phyloP scores from a whole-genome alignment of 2,888 invertebrate genomes.

The Lochmaea capreae region DNA sequence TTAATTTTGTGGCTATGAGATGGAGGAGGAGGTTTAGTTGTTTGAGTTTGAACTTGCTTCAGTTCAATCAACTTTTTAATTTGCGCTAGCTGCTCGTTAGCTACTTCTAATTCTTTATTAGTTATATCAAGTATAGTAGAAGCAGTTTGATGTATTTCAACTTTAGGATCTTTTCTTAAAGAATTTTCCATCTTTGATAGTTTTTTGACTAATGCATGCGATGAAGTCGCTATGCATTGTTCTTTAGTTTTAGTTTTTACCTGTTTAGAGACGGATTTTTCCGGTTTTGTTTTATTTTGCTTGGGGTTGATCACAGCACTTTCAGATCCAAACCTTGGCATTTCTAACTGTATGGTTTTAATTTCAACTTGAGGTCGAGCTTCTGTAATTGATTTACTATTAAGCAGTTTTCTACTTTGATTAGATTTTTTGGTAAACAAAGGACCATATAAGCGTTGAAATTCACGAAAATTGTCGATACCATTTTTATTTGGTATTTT shows the following conservation, averaged over 20 bases:
- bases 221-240: neutral
- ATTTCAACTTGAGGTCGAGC: constrained; percentile 27
- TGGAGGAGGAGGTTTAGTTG: constrained; percentile 7
- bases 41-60: constrained; percentile 21
- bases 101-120: constrained; percentile 36
- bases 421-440: constrained; percentile 17
- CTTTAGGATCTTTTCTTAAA: constrained; percentile 14
- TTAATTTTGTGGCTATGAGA: constrained; percentile 27
- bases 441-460: constrained; percentile 35
- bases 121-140: constrained; percentile 34
- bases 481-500: constrained; percentile 12
- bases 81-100: constrained; percentile 33
- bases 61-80: constrained; percentile 30
- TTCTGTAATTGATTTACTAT: constrained; percentile 5
- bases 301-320: constrained; percentile 35
- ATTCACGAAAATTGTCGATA: constrained; percentile 39
- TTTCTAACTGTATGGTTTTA: constrained; percentile 43
- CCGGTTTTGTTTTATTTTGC: neutral
- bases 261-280: neutral
- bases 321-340: constrained; percentile 41
- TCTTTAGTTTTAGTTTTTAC: neutral
- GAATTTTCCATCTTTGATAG: constrained; percentile 22
- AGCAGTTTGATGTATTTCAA: constrained; percentile 18
- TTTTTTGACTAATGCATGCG: constrained; percentile 22
- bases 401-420: neutral